These are phyloP conservation scores for Chorisops tibialis DNA, from an alignment of 2,888 invertebrate genomes.

Conservation along the genomic window DNA sequence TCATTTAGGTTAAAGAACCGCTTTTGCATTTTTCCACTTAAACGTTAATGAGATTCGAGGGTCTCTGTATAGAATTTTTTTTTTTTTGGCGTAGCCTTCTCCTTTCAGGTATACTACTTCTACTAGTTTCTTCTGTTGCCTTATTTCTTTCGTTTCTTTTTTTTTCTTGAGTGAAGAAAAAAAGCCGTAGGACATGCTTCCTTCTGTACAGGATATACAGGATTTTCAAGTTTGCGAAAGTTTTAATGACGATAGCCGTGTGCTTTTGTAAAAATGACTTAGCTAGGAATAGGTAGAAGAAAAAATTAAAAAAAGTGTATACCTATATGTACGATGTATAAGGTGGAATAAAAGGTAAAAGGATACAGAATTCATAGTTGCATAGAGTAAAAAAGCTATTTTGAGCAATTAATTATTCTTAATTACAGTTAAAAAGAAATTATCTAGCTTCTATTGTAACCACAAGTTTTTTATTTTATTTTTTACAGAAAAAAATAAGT, in stretches of 20 bases:
- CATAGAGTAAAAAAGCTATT: slow-evolving; percentile 28
- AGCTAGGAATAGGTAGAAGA: neutral
- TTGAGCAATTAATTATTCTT: slow-evolving; percentile 24
- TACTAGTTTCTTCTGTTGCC: neutral
- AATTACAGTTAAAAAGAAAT: slow-evolving; percentile 18
- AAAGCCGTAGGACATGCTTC: slow-evolving; percentile 12
- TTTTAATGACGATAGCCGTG: slow-evolving; percentile 8
- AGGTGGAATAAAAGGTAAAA: neutral
- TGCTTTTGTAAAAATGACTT: too few species aligned
- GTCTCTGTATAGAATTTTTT: slow-evolving; percentile 3
- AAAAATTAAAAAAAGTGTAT: neutral
- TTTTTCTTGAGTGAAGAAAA: neutral
- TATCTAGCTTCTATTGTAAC: slow-evolving; percentile 12
- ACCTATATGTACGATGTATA: slow-evolving; percentile 3
- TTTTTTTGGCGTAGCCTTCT: neutral
- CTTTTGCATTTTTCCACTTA: slow-evolving; percentile 18
- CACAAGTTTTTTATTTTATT: too few species aligned
- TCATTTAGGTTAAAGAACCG: slow-evolving; percentile 32
- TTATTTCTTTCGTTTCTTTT: slow-evolving; percentile 4
- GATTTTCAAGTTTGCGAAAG: slow-evolving; percentile 13
- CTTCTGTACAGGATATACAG: slow-evolving; percentile 4
- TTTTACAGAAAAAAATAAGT: too few species aligned
- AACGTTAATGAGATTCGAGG: slow-evolving; percentile 31
- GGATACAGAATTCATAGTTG: slow-evolving; percentile 1
- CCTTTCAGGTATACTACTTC: neutral